Percentiles rank a stretch among this genome's conserved stretches.
These are phyloP conservation scores for Dermochelys coriacea DNA, from an alignment of 2,797 vertebrate species.

Conservation along the genomic window DNA sequence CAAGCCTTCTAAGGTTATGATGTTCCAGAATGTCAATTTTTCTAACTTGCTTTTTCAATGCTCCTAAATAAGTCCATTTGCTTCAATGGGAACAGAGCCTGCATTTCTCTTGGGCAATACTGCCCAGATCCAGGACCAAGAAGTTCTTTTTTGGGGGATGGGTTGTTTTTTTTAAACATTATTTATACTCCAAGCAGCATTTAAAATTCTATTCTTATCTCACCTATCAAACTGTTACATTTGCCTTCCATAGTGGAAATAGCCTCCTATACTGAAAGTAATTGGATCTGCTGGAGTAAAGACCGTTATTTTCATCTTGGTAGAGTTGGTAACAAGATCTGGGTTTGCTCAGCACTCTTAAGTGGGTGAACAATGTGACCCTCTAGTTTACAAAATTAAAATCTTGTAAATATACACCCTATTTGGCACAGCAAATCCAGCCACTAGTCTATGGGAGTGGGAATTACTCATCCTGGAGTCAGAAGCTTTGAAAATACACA, in stretches of 20 bases:
- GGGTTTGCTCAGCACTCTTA: neutral
- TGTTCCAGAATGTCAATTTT: neutral
- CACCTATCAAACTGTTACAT: neutral
- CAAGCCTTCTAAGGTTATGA: neutral
- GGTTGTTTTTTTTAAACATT: neutral
- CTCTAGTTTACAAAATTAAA: neutral
- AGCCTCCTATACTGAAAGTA: neutral
- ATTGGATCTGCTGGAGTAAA: neutral
- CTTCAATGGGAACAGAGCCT: neutral
- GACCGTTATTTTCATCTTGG: neutral
- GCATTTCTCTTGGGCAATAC: neutral
- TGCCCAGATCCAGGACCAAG: neutral
- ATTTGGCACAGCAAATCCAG: neutral
- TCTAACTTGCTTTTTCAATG: neutral
- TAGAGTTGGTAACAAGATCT: neutral
- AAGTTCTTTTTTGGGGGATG: neutral
- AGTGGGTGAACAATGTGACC: neutral
- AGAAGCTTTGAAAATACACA: neutral
- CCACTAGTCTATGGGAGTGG: neutral
- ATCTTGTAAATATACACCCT: neutral
- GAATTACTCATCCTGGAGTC: neutral
- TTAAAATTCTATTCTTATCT: neutral
- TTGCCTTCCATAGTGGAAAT: neutral
- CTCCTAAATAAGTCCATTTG: neutral
- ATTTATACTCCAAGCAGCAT: neutral